These are phyloP conservation scores for Pantherophis guttatus DNA, from an alignment of 2,113 vertebrate species.

Conservation along the genomic window DNA sequence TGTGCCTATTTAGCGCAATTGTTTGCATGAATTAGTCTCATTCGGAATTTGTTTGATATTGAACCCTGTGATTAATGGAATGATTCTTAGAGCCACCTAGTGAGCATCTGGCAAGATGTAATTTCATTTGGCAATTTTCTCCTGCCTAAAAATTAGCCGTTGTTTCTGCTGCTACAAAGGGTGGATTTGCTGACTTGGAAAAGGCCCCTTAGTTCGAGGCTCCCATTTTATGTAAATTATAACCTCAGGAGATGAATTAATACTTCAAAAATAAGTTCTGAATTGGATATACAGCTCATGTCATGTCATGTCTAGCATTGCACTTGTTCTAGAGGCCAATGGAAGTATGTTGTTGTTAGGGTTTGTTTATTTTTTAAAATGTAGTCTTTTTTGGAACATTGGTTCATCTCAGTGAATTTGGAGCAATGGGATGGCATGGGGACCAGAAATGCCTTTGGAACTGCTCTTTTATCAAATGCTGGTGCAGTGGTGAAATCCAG, in stretches of 20 bases:
- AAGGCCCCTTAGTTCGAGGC: background rate
- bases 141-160: background rate
- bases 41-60: background rate
- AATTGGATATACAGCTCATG: background rate
- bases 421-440: background rate
- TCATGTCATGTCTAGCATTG: background rate
- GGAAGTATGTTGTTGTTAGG: background rate
- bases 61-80: background rate
- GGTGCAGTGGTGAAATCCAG: too few relatives aligned
- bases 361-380: background rate
- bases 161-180: background rate
- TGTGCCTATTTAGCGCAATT: background rate
- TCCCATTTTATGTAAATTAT: background rate
- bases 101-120: background rate
- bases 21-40: background rate
- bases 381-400: background rate
- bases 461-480: background rate
- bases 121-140: background rate
- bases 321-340: background rate
- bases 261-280: background rate
- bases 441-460: background rate
- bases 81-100: background rate
- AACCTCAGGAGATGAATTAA: background rate
- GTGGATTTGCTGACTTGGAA: background rate
- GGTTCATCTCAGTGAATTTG: conserved; percentile 16